A percentile compares a stretch with the other conserved stretches of the same genome.
Evolutionary conservation across 2,797 vertebrate species (phyloP).

Genomic region (Phrynocephalus forsythii): DNA sequence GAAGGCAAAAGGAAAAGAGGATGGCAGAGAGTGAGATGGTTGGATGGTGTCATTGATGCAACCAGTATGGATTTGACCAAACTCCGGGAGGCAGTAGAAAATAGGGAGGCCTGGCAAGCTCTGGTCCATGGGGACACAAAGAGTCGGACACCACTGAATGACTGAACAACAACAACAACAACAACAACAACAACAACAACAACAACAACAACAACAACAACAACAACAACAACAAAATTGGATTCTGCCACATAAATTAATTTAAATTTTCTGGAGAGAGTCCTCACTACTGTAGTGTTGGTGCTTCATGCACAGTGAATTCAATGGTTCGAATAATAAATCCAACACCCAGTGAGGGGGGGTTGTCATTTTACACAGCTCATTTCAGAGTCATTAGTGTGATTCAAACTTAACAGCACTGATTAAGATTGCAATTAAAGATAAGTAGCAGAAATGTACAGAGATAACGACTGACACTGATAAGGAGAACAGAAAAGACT

Average conservation of each 20-base stretch:
- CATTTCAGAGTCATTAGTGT: slow-evolving; percentile 17
- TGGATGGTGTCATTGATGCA: too few relatives aligned
- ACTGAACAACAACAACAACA: too few relatives aligned
- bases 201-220: too few relatives aligned
- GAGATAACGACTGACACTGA: slow-evolving; percentile 6
- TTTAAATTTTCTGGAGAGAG: not conserved
- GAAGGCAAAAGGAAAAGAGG: too few relatives aligned
- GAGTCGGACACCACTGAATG: too few relatives aligned
- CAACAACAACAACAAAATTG: too few relatives aligned
- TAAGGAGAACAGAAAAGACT: not conserved
- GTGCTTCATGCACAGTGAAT: not conserved
- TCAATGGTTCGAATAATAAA: not conserved
- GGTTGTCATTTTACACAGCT: slow-evolving; percentile 10
- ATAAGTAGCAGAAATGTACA: slow-evolving; percentile 9
- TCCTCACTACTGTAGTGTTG: not conserved
- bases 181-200: too few relatives aligned
- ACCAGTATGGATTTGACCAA: too few relatives aligned
- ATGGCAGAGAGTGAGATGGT: too few relatives aligned
- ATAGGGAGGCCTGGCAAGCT: too few relatives aligned
- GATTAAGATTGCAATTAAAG: slow-evolving; percentile 32
- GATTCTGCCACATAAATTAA: not conserved
- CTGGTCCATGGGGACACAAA: too few relatives aligned
- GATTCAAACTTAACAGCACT: slow-evolving; percentile 11
- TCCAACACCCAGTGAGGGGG: not conserved
- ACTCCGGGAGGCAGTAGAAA: too few relatives aligned